Percentiles rank a stretch among this genome's conserved stretches.
Conservation (phyloP, 2,113 vertebrate species). For the Hippocampus mohnikei region DNA sequence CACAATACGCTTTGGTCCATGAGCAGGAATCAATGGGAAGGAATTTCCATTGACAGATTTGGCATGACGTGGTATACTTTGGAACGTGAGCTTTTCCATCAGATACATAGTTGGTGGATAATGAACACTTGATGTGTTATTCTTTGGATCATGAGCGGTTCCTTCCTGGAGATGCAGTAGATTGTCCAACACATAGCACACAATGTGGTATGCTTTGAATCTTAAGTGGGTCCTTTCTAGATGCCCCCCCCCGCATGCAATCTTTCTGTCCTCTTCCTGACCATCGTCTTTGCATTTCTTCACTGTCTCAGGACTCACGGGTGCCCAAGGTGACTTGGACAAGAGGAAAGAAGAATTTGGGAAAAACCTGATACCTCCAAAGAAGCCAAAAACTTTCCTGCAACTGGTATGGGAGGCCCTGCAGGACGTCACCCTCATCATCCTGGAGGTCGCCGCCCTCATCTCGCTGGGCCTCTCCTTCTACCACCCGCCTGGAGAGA, state of each 20-base stretch:
- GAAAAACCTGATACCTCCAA: constrained; percentile 98
- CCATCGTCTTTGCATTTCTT: neutral
- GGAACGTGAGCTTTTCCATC: neutral
- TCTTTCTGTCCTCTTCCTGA: neutral
- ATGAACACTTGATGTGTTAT: too few species aligned
- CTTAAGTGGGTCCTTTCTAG: neutral
- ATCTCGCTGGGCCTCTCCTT: constrained; percentile 97
- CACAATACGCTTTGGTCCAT: too few species aligned
- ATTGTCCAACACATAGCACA: neutral
- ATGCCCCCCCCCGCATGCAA: neutral
- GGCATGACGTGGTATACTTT: neutral
- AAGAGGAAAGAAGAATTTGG: constrained; percentile 95
- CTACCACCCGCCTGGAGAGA: constrained; percentile 90
- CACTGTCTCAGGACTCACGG: constrained; percentile 79
- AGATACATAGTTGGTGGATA: neutral
- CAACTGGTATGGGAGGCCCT: constrained; percentile 98
- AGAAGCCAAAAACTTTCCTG: constrained; percentile 99
- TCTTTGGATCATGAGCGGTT: neutral
- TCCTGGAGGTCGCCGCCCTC: constrained; percentile 95
- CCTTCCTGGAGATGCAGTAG: neutral
- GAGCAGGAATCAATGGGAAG: too few species aligned
- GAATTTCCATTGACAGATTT: neutral
- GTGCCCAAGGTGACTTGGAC: constrained; percentile 85
- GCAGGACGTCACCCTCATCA: constrained; percentile 98
- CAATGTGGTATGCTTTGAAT: neutral